These are phyloP conservation scores for Cyphomyrmex costatus DNA, from an alignment of 1,140 invertebrate species.

Conservation along the genomic window DNA sequence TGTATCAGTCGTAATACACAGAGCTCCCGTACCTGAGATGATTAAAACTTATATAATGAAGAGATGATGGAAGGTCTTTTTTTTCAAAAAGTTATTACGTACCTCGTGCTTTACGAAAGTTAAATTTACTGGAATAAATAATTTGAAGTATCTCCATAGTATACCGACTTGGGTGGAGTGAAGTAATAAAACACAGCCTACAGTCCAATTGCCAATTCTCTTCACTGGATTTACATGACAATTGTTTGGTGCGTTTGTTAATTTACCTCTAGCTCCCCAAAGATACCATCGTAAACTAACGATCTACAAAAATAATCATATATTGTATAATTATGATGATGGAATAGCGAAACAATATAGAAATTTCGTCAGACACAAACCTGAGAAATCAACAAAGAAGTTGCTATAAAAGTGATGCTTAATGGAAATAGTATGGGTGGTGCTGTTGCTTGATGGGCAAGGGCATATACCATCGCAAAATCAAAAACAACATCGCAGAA, in stretches of 20 bases:
- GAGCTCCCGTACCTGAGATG: constrained; percentile 88
- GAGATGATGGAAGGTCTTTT: not conserved
- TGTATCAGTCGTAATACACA: constrained; percentile 94
- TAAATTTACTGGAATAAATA: constrained; percentile 95
- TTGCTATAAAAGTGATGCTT: constrained; percentile 89
- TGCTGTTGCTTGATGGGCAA: constrained; percentile 89
- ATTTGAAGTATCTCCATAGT: constrained; percentile 95
- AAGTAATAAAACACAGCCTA: constrained; percentile 88
- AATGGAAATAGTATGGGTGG: constrained; percentile 89
- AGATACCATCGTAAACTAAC: constrained; percentile 86
- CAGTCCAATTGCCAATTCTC: constrained; percentile 82
- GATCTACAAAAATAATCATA: constrained; percentile 75
- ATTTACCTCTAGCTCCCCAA: constrained; percentile 85
- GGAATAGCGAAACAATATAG: not conserved
- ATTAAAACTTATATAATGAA: constrained; percentile 3
- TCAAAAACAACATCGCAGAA: constrained; percentile 97
- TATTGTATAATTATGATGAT: not conserved
- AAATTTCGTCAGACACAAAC: constrained; percentile 81
- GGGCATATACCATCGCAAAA: constrained; percentile 93
- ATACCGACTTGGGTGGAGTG: constrained; percentile 94
- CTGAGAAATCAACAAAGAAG: constrained; percentile 92
- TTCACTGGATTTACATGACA: constrained; percentile 75
- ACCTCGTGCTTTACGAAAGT: constrained; percentile 94
- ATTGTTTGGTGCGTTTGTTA: constrained; percentile 73
- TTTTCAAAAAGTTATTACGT: constrained; percentile 72